Evolutionary conservation across 92 coral and sea anemone species (phyloP).

Genomic region (Palythoa caribaeorum): DNA sequence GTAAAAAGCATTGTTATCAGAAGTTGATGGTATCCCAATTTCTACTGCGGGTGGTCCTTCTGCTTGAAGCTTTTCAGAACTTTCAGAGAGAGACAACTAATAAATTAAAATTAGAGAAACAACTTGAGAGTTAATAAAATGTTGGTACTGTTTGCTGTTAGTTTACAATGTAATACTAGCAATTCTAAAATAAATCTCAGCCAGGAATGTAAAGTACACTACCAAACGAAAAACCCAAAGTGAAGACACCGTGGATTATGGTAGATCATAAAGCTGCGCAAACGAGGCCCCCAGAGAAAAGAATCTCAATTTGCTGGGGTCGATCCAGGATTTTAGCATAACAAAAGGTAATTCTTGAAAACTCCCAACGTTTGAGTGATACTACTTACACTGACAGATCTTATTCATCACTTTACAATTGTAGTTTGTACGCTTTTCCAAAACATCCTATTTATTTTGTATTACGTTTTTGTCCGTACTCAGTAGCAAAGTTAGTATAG

Average conservation of each 20-base stretch:
- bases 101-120: conserved; percentile 1
- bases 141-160: neutral
- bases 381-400: neutral
- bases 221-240: neutral
- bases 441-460: too few species aligned
- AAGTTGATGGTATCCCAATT: neutral
- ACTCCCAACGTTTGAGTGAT: neutral
- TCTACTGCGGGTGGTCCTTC: conserved; percentile 38
- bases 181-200: too few species aligned
- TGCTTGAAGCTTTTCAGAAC: conserved; percentile 26
- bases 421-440: neutral
- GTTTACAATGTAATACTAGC: neutral
- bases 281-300: neutral
- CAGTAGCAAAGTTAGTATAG: too few species aligned
- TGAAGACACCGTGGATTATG: neutral
- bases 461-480: neutral
- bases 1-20: neutral
- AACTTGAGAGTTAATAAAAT: neutral
- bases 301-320: neutral
- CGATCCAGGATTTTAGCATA: neutral
- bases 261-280: neutral
- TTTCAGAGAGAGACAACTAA: conserved; percentile 34
- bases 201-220: neutral
- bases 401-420: neutral
- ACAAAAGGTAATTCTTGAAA: neutral